Percentiles rank a stretch among this genome's conserved stretches.
Evolutionary conservation across 1,140 invertebrate species (phyloP).

Genomic region (Epicauta chinensis): DNA sequence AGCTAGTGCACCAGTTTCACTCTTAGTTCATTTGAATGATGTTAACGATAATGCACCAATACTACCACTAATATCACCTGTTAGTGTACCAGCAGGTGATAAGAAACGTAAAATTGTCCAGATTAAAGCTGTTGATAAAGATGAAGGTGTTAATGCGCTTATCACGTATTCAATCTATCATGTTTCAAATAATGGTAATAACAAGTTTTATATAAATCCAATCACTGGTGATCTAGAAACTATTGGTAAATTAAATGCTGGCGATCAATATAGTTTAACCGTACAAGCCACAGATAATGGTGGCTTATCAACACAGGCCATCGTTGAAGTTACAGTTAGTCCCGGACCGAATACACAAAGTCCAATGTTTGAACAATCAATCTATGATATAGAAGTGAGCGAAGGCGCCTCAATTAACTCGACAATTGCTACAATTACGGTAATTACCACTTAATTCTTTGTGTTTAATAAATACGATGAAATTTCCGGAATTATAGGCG

Average conservation of each 20-base stretch:
- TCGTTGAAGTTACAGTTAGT: constrained; percentile 73
- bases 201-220: constrained; percentile 80
- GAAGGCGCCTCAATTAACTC: constrained; percentile 82
- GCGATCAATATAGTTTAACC: constrained; percentile 83
- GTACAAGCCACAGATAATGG: constrained; percentile 70
- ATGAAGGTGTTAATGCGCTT: constrained; percentile 75
- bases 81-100: constrained; percentile 76
- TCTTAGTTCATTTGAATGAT: constrained; percentile 72
- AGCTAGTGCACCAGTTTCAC: constrained; percentile 71
- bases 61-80: constrained; percentile 66
- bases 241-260: constrained; percentile 70
- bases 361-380: constrained; percentile 69
- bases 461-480: background rate
- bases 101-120: constrained; percentile 67
- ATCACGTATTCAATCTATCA: constrained; percentile 78
- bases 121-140: constrained; percentile 76
- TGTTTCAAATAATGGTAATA: constrained; percentile 81
- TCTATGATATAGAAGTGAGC: constrained; percentile 81
- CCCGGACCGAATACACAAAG: constrained; percentile 80
- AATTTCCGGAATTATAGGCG: constrained; percentile 59
- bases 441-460: constrained; percentile 35
- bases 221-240: constrained; percentile 69
- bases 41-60: constrained; percentile 80
- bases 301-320: constrained; percentile 68
- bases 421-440: constrained; percentile 64